phyloP scores from a whole-genome alignment of 2,888 invertebrate genomes.

The Cristatella mucedo region DNA sequence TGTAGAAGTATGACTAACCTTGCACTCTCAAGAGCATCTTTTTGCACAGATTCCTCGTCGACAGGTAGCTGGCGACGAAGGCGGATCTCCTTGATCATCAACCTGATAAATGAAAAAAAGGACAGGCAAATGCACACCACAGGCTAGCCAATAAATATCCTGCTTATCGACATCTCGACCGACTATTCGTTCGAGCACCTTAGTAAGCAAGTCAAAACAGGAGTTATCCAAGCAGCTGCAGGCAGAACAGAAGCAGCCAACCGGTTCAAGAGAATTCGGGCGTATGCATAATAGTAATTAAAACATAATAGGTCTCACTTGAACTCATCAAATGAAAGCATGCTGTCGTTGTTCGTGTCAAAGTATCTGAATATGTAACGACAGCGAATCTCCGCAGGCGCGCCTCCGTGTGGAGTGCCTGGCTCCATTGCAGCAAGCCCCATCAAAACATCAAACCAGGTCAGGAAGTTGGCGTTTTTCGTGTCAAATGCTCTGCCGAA shows the following conservation, averaged over 20 bases:
- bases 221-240: too few species aligned
- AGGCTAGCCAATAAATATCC: too few species aligned
- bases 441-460: constrained; percentile 39
- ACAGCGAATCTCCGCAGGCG: constrained; percentile 52
- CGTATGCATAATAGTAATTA: background rate
- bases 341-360: constrained; percentile 27
- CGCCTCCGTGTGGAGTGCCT: constrained; percentile 48
- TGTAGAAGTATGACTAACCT: constrained; percentile 33
- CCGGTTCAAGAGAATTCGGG: background rate
- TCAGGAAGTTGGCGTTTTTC: constrained; percentile 22
- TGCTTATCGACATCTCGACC: too few species aligned
- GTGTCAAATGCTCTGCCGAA: constrained; percentile 34
- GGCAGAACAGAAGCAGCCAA: too few species aligned
- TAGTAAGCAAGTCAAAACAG: too few species aligned
- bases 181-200: too few species aligned
- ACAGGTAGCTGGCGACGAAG: constrained; percentile 43
- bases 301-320: constrained; percentile 29
- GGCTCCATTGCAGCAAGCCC: constrained; percentile 53
- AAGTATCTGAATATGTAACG: constrained; percentile 53
- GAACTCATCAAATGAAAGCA: constrained; percentile 45
- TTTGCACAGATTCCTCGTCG: constrained; percentile 44
- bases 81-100: constrained; percentile 45
- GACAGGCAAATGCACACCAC: too few species aligned
- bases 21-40: constrained; percentile 43
- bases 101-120: constrained; percentile 24